These are phyloP conservation scores for Arrhopalites spinosus DNA, from an alignment of 2,888 invertebrate genomes.

Conservation along the genomic window DNA sequence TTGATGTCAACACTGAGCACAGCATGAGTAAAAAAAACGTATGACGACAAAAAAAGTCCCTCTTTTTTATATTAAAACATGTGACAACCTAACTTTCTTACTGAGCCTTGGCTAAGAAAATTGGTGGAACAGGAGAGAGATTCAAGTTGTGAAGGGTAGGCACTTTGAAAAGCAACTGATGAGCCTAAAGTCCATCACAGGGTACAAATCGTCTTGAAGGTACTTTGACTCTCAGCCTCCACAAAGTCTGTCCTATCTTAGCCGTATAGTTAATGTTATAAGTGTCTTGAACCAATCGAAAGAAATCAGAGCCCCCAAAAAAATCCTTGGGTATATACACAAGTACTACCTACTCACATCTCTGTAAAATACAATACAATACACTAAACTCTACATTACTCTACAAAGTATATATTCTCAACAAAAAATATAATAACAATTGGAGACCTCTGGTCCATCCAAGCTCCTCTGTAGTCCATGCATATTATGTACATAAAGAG, in stretches of 20 bases:
- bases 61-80: too few species aligned
- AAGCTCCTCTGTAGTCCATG: neutral
- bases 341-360: neutral
- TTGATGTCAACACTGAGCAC: slow-evolving; percentile 5
- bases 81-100: too few species aligned
- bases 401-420: too few species aligned
- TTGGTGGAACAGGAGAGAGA: neutral
- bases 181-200: slow-evolving; percentile 16
- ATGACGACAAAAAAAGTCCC: neutral
- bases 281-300: slow-evolving; percentile 29
- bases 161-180: slow-evolving; percentile 30
- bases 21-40: neutral
- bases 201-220: slow-evolving; percentile 35
- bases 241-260: too few species aligned
- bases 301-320: slow-evolving; percentile 28
- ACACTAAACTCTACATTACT: too few species aligned
- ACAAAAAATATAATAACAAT: slow-evolving; percentile 13
- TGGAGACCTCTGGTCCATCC: slow-evolving; percentile 26
- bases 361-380: slow-evolving; percentile 19
- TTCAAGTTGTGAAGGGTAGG: slow-evolving; percentile 2
- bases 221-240: slow-evolving; percentile 1
- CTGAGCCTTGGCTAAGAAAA: too few species aligned
- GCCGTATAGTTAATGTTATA: neutral
- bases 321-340: neutral
- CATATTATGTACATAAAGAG: neutral